These are phyloP conservation scores for Maconellicoccus hirsutus DNA, from an alignment of 1,140 invertebrate genomes.

Conservation along the genomic window DNA sequence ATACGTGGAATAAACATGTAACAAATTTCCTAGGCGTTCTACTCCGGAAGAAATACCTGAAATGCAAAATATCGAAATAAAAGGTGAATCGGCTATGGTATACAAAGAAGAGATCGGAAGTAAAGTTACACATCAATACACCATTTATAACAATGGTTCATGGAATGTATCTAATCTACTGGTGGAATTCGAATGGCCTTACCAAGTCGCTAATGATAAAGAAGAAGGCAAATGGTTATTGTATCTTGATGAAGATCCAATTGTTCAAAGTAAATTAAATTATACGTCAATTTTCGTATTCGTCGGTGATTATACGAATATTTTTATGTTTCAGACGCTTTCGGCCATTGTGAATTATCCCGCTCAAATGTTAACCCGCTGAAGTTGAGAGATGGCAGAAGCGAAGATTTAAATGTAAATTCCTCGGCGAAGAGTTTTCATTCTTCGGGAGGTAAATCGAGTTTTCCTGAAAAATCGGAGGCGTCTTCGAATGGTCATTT, in stretches of 20 bases:
- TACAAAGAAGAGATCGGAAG: conserved; percentile 75
- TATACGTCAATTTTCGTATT: not conserved
- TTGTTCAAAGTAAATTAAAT: conserved; percentile 47
- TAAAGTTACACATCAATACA: conserved; percentile 70
- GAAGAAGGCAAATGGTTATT: conserved; percentile 76
- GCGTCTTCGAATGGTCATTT: not conserved
- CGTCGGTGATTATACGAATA: not conserved
- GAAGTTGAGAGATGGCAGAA: conserved; percentile 36
- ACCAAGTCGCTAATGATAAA: conserved; percentile 67
- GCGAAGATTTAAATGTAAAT: not conserved
- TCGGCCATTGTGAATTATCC: conserved; percentile 48
- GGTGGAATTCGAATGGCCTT: conserved; percentile 79
- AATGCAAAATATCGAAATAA: conserved; percentile 38
- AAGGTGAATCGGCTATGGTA: conserved; percentile 69
- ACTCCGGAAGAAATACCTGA: conserved; percentile 70
- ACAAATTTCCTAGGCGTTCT: conserved; percentile 39
- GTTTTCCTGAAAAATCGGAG: not conserved
- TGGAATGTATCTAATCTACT: conserved; percentile 65
- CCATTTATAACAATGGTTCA: conserved; percentile 76
- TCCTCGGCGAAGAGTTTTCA: not conserved
- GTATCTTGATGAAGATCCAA: conserved; percentile 70
- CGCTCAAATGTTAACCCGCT: conserved; percentile 57
- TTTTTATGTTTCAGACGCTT: not conserved
- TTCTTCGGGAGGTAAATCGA: not conserved
- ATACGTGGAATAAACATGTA: not conserved